Evolutionary conservation across 1,140 invertebrate genomes (phyloP).

Genomic region (Hycleus cichorii): DNA sequence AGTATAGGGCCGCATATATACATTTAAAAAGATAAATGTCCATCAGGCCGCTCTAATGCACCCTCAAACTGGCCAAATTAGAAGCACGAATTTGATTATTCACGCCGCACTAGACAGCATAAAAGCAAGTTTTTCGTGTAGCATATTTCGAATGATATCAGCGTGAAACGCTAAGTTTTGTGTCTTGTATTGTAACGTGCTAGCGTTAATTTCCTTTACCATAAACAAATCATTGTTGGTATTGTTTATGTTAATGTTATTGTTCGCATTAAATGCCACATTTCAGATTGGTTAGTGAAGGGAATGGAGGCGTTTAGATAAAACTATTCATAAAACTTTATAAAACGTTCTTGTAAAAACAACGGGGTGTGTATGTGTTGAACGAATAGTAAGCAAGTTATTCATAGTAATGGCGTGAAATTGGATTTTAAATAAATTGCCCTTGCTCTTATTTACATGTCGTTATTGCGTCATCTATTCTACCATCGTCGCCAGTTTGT

Average conservation of each 20-base stretch:
- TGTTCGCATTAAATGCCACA: constrained; percentile 15
- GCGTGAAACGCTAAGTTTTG: too few species aligned
- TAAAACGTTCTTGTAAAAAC: constrained; percentile 7
- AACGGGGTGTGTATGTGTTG: too few species aligned
- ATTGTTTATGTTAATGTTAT: constrained; percentile 18
- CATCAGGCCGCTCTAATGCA: too few species aligned
- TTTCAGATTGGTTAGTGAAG: not conserved
- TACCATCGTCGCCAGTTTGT: not conserved
- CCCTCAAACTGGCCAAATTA: too few species aligned
- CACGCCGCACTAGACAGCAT: too few species aligned
- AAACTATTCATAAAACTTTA: constrained; percentile 17
- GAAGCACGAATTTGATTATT: too few species aligned
- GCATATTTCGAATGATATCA: too few species aligned
- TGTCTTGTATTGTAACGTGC: too few species aligned
- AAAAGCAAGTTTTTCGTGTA: too few species aligned
- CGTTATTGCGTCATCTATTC: constrained; percentile 29
- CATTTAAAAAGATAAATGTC: too few species aligned
- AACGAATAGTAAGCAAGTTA: constrained; percentile 26
- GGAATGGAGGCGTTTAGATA: constrained; percentile 8
- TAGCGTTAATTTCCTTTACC: constrained; percentile 23
- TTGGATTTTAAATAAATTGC: constrained; percentile 33
- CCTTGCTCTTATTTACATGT: constrained; percentile 32
- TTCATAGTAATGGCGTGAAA: constrained; percentile 30
- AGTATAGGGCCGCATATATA: not conserved
- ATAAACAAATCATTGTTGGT: constrained; percentile 13